A percentile compares a stretch with the other conserved stretches of the same genome.
phyloP scores from a whole-genome alignment of 1,140 invertebrate species.

The Trichomalopsis sarcophagae region DNA sequence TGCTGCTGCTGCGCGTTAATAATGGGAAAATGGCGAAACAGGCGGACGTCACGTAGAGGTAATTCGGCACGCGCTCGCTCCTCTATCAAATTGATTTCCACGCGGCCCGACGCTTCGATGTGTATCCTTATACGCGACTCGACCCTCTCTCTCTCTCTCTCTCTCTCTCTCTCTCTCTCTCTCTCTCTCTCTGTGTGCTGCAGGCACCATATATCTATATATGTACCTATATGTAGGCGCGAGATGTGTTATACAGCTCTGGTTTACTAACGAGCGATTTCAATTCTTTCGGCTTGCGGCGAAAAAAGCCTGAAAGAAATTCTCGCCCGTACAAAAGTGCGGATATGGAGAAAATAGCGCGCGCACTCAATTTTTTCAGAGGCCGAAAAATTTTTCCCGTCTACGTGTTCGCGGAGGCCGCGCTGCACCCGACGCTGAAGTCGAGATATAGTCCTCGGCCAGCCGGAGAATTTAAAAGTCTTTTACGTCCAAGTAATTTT shows the following conservation, averaged over 20 bases:
- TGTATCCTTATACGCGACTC: constrained; percentile 60
- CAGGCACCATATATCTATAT: no score
- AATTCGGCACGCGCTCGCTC: constrained; percentile 74
- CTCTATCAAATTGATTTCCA: constrained; percentile 75
- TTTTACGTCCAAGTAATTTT: background rate
- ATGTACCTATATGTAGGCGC: background rate
- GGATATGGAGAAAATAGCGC: background rate
- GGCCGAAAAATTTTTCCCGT: background rate
- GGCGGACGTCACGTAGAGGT: constrained; percentile 75
- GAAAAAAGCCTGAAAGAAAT: constrained; percentile 6
- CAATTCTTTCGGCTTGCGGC: constrained; percentile 44
- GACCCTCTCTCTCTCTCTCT: constrained; percentile 43
- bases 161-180: background rate
- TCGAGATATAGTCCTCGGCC: no score
- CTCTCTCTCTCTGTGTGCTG: constrained; percentile 21
- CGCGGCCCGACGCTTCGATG: constrained; percentile 53
- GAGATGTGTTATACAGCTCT: background rate
- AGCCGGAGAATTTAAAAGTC: background rate
- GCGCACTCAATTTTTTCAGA: background rate
- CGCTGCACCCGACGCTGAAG: no score
- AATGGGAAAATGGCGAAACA: constrained; percentile 74
- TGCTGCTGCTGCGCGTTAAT: constrained; percentile 65
- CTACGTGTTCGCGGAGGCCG: background rate
- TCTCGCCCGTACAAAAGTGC: background rate
- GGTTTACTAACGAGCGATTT: constrained; percentile 54